These are phyloP conservation scores for Halcyon senegalensis DNA, from an alignment of 2,113 vertebrate species.

Conservation along the genomic window DNA sequence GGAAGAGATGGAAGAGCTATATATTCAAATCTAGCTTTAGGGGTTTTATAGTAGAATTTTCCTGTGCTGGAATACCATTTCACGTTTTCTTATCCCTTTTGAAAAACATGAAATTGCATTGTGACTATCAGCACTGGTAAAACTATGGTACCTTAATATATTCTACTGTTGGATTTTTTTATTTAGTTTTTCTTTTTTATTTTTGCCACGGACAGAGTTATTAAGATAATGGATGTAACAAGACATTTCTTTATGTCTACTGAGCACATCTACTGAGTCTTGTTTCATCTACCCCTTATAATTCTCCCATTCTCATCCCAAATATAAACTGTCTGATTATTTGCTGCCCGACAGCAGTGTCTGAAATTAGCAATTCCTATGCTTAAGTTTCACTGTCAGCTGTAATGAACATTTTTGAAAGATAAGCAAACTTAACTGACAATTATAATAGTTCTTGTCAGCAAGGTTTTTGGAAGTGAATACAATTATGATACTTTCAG, in stretches of 20 bases:
- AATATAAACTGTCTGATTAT: conserved; percentile 15
- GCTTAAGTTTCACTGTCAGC: neutral
- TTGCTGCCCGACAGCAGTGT: conserved; percentile 4
- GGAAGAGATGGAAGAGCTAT: neutral
- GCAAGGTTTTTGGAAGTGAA: neutral
- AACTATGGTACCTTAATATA: neutral
- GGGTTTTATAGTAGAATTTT: neutral
- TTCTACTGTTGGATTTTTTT: accelerated
- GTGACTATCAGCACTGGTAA: neutral
- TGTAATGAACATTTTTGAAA: neutral
- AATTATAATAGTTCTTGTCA: neutral
- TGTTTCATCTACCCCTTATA: neutral
- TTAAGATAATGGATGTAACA: neutral
- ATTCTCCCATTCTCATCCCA: neutral
- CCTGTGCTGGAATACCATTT: neutral
- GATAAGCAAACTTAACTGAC: neutral
- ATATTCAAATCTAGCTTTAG: neutral
- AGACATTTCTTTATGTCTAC: neutral
- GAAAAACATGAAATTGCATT: neutral
- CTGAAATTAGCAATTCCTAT: neutral
- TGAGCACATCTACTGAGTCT: neutral
- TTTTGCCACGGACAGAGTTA: neutral
- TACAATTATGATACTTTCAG: neutral
- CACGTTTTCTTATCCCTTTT: neutral
- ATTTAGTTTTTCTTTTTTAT: neutral